Evolutionary conservation across 1,140 invertebrate genomes (phyloP), one percentile per base, ranked within the genome.

Genomic region (Nixonia krombeini): DNA sequence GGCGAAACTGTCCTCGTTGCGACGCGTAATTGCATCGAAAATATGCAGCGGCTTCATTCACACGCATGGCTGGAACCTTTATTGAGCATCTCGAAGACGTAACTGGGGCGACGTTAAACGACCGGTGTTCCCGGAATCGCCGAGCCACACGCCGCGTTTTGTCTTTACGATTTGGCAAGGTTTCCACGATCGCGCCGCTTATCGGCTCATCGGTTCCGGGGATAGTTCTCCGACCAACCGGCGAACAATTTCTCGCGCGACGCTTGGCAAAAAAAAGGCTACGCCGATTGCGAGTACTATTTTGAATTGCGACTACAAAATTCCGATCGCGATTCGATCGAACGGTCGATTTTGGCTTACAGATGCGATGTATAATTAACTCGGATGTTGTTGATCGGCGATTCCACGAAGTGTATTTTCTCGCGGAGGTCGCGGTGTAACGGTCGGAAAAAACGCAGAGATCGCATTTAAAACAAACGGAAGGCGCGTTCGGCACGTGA

Each of bases 41-140:
- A 33, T 21, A 21, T 21, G 21, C 6, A 21, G 31, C 13, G 35
- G 23, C 31, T 13, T 12, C 6, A 37, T 44, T 53, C 41, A 45
- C 5, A 26, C 29, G 51, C 40, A 7, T 37, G 17, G 35, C 51
- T 17, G 37, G 38, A 45, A 31, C 23, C 10, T 53, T 28, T 46
- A 55, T 46, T 55, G 46, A 46, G 37, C 2, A 16, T 33, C 17
- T 23, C 4, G 10, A 17, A 57, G 44, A 57, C 44, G 18, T 49
- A 57, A 57, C 44, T 47, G 45, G 53, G 29, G 40, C 53, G 53
- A 41, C 53, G 37, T 47, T 57, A 47, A 57, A 47, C 25, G 44
- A 38, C 37, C 25, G 35, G 23, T 17, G 28, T 57, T 57, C 53
- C 28, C 17, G 28, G 53, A 57, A 57, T 38, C 8, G 29, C 12